phyloP scores from a whole-genome alignment of 2,888 invertebrate genomes.

The Abrostola triplasia region DNA sequence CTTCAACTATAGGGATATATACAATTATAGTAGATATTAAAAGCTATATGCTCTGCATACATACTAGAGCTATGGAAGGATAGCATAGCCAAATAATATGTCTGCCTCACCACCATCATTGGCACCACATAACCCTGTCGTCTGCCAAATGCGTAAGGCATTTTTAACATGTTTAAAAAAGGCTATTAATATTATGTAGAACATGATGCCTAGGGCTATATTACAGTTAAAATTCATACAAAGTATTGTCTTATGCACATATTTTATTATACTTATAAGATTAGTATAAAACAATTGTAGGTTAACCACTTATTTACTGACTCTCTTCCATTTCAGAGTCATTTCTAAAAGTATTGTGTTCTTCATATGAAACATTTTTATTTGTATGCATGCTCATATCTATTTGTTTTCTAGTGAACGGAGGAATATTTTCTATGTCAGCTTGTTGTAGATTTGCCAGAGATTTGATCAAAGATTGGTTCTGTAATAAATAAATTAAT shows the following conservation, averaged over 20 bases:
- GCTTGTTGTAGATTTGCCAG: constrained; percentile 70
- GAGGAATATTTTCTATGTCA: constrained; percentile 68
- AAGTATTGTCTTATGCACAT: background rate
- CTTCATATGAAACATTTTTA: constrained; percentile 60
- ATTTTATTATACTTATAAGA: background rate
- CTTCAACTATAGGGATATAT: too few species aligned
- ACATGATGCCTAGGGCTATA: too few species aligned
- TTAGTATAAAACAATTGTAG: background rate
- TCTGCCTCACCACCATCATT: too few species aligned
- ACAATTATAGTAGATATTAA: too few species aligned
- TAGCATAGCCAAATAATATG: too few species aligned
- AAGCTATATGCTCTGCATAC: too few species aligned
- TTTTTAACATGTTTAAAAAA: too few species aligned
- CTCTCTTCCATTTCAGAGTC: constrained; percentile 68
- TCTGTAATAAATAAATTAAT: constrained; percentile 67
- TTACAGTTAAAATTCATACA: constrained; percentile 10
- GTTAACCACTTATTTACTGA: constrained; percentile 39
- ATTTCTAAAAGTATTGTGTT: constrained; percentile 62
- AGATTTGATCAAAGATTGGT: constrained; percentile 66
- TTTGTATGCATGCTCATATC: constrained; percentile 57
- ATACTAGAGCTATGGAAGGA: too few species aligned
- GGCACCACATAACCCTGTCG: too few species aligned
- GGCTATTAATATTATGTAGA: too few species aligned
- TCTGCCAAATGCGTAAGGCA: too few species aligned
- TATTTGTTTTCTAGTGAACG: constrained; percentile 60